These are phyloP conservation scores for Anastatus disparis DNA, from an alignment of 1,140 invertebrate genomes.

Conservation along the genomic window DNA sequence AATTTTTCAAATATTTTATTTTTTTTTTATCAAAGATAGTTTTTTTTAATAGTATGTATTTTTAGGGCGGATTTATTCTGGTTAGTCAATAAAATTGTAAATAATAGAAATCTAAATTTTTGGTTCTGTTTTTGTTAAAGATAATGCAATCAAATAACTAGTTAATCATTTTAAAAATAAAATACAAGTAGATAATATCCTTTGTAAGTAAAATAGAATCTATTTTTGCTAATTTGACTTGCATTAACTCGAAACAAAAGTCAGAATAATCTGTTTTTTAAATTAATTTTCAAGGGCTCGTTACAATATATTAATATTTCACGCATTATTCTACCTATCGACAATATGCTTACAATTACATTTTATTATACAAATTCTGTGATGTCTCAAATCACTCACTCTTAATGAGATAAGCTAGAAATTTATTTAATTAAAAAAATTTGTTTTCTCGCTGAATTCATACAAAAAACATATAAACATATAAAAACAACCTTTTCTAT, in stretches of 20 bases:
- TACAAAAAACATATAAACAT: constrained; percentile 31
- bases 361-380: background rate
- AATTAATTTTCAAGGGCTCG: background rate
- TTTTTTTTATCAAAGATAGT: constrained; percentile 1
- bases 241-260: too few relatives aligned
- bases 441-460: background rate
- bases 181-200: background rate
- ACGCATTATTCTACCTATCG: background rate
- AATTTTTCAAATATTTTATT: background rate
- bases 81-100: constrained; percentile 13
- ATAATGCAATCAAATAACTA: constrained; percentile 9
- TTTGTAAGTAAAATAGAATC: background rate
- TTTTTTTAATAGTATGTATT: constrained; percentile 15
- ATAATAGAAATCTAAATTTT: constrained; percentile 17
- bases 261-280: too few relatives aligned
- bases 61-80: constrained; percentile 19
- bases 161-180: background rate
- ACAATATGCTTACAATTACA: background rate
- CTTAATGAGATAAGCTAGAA: too few relatives aligned
- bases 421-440: constrained; percentile 27
- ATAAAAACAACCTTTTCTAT: constrained; percentile 24
- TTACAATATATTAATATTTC: too few relatives aligned
- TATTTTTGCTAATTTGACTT: background rate
- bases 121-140: constrained; percentile 1
- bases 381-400: background rate